These are phyloP conservation scores for Sinosuthora webbiana DNA, from an alignment of 2,113 vertebrate genomes.

Conservation along the genomic window DNA sequence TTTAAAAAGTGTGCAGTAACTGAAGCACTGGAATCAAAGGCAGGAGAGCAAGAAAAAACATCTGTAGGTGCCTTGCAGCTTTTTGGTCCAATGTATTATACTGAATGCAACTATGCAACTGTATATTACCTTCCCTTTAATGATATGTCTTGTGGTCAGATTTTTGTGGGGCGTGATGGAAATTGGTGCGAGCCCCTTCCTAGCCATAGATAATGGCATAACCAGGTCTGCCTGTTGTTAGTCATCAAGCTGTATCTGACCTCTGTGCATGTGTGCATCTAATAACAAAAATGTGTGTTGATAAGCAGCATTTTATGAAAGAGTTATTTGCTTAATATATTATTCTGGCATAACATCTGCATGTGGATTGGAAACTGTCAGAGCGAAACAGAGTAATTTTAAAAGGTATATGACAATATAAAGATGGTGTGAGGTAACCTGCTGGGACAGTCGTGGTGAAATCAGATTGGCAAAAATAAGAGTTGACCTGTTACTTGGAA, in stretches of 20 bases:
- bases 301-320: constrained; percentile 26
- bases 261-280: background rate
- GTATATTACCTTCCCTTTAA: background rate
- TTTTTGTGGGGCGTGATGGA: background rate
- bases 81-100: background rate
- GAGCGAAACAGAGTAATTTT: background rate
- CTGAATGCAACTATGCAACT: background rate
- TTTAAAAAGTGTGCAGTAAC: background rate
- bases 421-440: background rate
- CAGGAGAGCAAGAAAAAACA: background rate
- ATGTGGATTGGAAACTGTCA: background rate
- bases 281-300: background rate
- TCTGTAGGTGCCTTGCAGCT: background rate
- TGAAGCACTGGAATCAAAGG: background rate
- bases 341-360: constrained; percentile 12
- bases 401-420: background rate
- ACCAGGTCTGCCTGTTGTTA: background rate
- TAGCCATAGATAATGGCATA: background rate
- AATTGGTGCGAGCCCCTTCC: background rate
- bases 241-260: background rate
- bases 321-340: constrained; percentile 14
- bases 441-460: background rate
- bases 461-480: constrained; percentile 6
- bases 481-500: background rate
- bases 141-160: background rate